phyloP scores from a whole-genome alignment of 2,113 vertebrate species.

The Carassius carassius region DNA sequence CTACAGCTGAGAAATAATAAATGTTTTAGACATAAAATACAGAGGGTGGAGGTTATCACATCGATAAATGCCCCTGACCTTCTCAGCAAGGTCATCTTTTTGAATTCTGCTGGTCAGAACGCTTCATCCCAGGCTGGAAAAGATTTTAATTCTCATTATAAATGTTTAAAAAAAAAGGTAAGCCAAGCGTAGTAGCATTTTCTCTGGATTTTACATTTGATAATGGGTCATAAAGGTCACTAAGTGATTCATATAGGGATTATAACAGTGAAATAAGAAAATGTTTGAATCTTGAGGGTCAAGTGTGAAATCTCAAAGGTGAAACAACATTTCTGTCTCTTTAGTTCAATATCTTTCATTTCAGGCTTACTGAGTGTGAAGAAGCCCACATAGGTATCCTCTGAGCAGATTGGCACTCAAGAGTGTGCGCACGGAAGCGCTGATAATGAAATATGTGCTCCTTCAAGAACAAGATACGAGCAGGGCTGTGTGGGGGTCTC shows the following conservation, averaged over 20 bases:
- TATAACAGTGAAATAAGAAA: background rate
- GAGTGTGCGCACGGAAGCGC: slow-evolving; percentile 60
- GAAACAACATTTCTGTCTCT: background rate
- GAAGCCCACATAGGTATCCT: slow-evolving; percentile 6
- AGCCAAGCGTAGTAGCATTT: background rate
- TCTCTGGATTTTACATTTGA: background rate
- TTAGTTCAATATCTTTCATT: background rate
- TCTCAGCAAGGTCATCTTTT: slow-evolving; percentile 32
- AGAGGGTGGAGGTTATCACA: too few species aligned
- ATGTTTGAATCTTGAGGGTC: background rate
- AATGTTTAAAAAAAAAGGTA: background rate
- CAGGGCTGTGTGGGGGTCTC: slow-evolving; percentile 48
- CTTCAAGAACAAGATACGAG: slow-evolving; percentile 68
- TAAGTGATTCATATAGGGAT: background rate
- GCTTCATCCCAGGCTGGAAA: background rate
- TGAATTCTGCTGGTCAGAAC: background rate
- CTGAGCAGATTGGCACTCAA: slow-evolving; percentile 56
- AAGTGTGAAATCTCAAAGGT: background rate
- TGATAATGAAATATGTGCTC: slow-evolving; percentile 67
- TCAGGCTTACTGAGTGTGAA: background rate
- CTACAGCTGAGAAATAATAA: too few species aligned
- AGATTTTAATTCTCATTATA: background rate
- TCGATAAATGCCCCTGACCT: slow-evolving; percentile 29
- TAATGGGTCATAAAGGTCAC: background rate
- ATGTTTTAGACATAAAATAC: too few species aligned